Base-by-base conservation (phyloP, 2,113 vertebrate genomes). In the Fulica atra region DNA sequence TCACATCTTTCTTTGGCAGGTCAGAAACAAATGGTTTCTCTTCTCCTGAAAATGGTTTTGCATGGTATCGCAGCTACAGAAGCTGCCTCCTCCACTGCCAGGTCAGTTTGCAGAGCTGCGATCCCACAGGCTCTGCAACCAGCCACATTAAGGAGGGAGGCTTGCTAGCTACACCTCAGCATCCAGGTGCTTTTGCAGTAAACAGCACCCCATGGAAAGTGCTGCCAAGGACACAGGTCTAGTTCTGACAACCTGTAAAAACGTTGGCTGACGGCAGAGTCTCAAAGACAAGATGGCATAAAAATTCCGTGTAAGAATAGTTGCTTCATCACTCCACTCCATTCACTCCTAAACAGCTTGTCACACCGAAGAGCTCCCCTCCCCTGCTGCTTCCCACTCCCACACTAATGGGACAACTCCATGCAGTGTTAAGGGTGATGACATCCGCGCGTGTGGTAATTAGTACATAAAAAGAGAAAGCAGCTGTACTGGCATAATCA, bases 371-470 rank as follows among this genome's bases (percentile, higher is more conserved):
- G 89, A 95, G 91, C 84, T 95, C 71, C 92, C 91, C 73, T 91
- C 53, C 93, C 95, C 96, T 86, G 65, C 91, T 94, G 91, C 86
- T 96, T 95, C 81, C 92, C 88, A 81, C 84, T 97, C 93, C 91
- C 92, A 96, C 79, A 7, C 88, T 95, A 96, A 97, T 94, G 91
- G 95, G 94, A 93, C 94, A 89, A 79, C 94, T 89, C 91, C 95
- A 92, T 94, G 93, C 92, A 90, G 87, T 92, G 93, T 92, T 95
- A 96, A 95, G 96, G 96, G 94, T 95, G 93, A 93, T 94, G 96
- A 95, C 88, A 96, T 92, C 94, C 42, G 24, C 33, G 89, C 20
- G 8, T 94, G 93, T 91, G 88, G 89, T 94, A 95, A 95, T 97
- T 96, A 96, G 95, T 74, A 94, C 86, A 95, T 68, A 93, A 93